Percentiles rank a stretch among this genome's conserved stretches.
These are phyloP conservation scores for Cynoglossus semilaevis DNA, from an alignment of 2,113 vertebrate species.

Conservation along the genomic window DNA sequence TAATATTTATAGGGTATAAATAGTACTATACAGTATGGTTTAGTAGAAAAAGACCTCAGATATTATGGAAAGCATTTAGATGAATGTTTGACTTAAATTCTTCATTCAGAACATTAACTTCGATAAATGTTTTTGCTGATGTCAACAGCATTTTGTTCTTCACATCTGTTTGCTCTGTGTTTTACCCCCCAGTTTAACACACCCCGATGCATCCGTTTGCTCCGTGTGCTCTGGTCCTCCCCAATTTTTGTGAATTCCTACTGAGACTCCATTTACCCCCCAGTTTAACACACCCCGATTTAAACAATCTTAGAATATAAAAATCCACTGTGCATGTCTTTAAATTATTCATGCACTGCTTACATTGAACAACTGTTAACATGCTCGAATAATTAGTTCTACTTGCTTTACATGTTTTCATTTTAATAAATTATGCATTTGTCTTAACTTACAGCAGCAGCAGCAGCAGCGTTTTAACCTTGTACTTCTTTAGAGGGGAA, in stretches of 20 bases:
- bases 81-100: too few relatives aligned
- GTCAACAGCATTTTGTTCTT: too few relatives aligned
- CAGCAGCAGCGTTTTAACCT: slow-evolving; percentile 92
- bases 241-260: slow-evolving; percentile 34
- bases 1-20: too few relatives aligned
- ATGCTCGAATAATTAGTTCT: slow-evolving; percentile 99
- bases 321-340: slow-evolving; percentile 77
- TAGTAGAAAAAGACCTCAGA: too few relatives aligned
- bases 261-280: slow-evolving; percentile 62
- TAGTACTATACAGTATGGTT: too few relatives aligned
- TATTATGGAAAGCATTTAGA: too few relatives aligned
- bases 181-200: too few relatives aligned
- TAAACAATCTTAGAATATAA: slow-evolving; percentile 86
- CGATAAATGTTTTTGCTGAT: too few relatives aligned
- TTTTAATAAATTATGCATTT: slow-evolving; percentile 99
- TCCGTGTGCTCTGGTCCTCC: background rate
- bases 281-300: slow-evolving; percentile 77
- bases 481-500: slow-evolving; percentile 87
- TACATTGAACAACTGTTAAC: slow-evolving; percentile 99
- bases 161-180: too few relatives aligned
- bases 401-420: slow-evolving; percentile 99
- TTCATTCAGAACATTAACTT: too few relatives aligned
- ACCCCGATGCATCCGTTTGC: too few relatives aligned
- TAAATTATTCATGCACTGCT: slow-evolving; percentile 99
- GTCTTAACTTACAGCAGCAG: slow-evolving; percentile 99